Base-by-base conservation (phyloP, 2,797 vertebrate genomes). In the Oophaga sylvatica region DNA sequence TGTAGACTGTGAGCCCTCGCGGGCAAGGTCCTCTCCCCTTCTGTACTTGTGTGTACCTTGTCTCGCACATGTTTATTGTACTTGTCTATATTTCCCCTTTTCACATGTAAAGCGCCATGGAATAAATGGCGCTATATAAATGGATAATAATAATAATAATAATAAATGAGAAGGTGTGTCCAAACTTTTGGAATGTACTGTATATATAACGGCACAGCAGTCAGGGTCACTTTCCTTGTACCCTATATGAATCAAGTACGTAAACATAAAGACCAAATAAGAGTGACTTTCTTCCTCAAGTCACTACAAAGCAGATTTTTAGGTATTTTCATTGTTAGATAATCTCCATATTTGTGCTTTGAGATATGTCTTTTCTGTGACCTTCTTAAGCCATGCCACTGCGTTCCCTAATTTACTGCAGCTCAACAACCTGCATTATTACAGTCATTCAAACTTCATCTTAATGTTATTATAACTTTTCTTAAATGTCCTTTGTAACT, bases 391-490 rank as follows among this genome's bases (percentile, higher is more conserved):
- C 17, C 5, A 57, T 45, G 13, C 60, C 68, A 63, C 57, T 76
- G 35, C 8, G 56, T 84, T 48, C 59, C 35, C 31, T 65, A 84
- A 77, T 84, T 84, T 84, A 84, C 73, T 29, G 83, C 57, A 77
- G 70, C 19, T 53, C 57, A 62, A 45, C 83, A 84, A 63, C 31
- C 41, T 48, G 35, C n/a, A 11, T 76, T 60, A 76, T 77, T 31
- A 76, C 35, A 67, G 63, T 70, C 45, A 83, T 83, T 79, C n/a
- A 70, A 15, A 53, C 35, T 22, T 70, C 13, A 12, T 20, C n/a
- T 83, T 79, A 31, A 60, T 19, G n/a, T 79, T 56, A 53, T 19
- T 79, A 17, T 11, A 20, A 53, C 77, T 59, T 60, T 60, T 19
- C 77, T 60, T 29, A 79, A 60, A 79, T 31, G 77, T 35, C 56